Percentiles rank a stretch among this genome's conserved stretches.
These are phyloP conservation scores for Zaprionus nigranus DNA, from an alignment of 1,140 invertebrate genomes.

Conservation along the genomic window DNA sequence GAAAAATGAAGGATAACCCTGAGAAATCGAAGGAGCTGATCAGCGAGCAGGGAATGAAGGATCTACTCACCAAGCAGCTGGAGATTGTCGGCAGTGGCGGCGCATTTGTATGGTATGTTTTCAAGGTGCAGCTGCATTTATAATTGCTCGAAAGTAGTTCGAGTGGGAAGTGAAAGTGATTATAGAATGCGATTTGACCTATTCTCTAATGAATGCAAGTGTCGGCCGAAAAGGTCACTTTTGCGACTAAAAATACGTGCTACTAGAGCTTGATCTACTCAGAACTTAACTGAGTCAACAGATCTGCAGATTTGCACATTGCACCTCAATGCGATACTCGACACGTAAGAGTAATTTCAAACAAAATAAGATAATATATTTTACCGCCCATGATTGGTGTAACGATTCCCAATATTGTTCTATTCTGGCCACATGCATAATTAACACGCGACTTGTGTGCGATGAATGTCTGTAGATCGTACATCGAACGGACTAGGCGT, in stretches of 20 bases:
- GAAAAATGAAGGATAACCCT: constrained; percentile 62
- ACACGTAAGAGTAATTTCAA: constrained; percentile 29
- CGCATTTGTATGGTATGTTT: constrained; percentile 71
- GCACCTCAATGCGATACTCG: background rate
- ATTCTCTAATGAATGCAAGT: constrained; percentile 6
- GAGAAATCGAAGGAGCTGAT: constrained; percentile 73
- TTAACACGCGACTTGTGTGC: constrained; percentile 35
- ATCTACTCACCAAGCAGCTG: constrained; percentile 78
- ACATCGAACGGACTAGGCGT: constrained; percentile 28
- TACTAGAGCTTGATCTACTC: background rate
- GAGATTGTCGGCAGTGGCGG: constrained; percentile 76
- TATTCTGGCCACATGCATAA: constrained; percentile 22
- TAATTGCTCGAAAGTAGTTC: background rate
- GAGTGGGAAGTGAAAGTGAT: constrained; percentile 10
- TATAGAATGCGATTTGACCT: background rate
- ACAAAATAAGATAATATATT: constrained; percentile 16
- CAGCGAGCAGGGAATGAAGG: constrained; percentile 76
- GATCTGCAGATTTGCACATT: background rate
- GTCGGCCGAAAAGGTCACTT: background rate
- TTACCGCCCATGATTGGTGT: background rate
- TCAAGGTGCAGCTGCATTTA: background rate
- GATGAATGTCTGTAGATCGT: constrained; percentile 8
- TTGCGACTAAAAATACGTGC: background rate
- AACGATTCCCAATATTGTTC: constrained; percentile 7
- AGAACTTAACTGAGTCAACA: constrained; percentile 1